phyloP scores from a whole-genome alignment of 2,888 invertebrate genomes.

The Cosmorhoe ocellata region DNA sequence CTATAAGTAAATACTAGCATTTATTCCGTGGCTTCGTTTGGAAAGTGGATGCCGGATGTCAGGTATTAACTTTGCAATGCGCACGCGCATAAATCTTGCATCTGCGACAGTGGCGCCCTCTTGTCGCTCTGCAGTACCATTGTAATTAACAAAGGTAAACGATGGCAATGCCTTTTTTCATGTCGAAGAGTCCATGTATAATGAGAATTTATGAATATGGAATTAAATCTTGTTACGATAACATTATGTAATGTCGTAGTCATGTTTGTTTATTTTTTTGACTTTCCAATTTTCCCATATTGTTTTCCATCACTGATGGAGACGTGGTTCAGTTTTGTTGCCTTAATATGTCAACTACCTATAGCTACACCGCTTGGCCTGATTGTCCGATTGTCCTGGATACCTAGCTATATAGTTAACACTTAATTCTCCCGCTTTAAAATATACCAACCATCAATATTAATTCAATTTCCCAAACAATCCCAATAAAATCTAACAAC shows the following conservation, averaged over 20 bases:
- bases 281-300: no score
- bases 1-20: constrained; percentile 6
- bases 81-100: constrained; percentile 57
- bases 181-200: not conserved
- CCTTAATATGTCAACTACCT: no score
- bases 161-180: constrained; percentile 12
- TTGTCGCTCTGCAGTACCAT: constrained; percentile 38
- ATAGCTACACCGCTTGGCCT: no score
- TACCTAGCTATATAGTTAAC: no score
- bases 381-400: no score
- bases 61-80: constrained; percentile 53
- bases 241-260: no score
- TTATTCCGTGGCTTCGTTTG: constrained; percentile 40
- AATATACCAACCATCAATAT: constrained; percentile 12
- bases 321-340: no score
- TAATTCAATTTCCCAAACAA: constrained; percentile 19
- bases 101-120: constrained; percentile 47
- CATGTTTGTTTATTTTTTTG: no score
- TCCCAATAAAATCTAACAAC: constrained; percentile 29
- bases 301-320: no score
- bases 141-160: constrained; percentile 25
- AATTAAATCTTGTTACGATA: not conserved
- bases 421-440: no score
- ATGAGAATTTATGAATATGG: not conserved
- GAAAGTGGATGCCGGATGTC: constrained; percentile 64